phyloP scores from a whole-genome alignment of 2,113 vertebrate species.

The Osmerus eperlanus region DNA sequence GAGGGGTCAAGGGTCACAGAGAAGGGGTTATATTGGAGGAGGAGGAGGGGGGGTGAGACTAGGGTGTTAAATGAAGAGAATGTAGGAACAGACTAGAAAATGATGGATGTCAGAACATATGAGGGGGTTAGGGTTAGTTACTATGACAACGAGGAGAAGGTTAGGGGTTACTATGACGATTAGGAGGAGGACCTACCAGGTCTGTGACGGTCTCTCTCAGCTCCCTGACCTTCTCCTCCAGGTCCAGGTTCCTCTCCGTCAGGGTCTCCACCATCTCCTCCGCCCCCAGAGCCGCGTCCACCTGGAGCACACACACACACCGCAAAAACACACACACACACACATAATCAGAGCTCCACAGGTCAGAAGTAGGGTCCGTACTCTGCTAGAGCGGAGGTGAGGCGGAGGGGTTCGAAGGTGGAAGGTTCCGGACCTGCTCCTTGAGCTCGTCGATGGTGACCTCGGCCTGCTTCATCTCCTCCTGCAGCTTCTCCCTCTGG shows the following conservation, averaged over 20 bases:
- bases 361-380: no score
- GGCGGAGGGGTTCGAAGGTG: not conserved
- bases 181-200: conserved; percentile 51
- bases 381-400: not conserved
- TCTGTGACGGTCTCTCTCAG: conserved; percentile 75
- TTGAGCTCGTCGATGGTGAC: conserved; percentile 92
- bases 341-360: not conserved
- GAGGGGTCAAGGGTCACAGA: no score
- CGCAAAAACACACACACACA: not conserved
- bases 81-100: not conserved
- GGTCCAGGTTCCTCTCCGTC: conserved; percentile 91
- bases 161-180: not conserved
- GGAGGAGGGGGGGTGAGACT: not conserved
- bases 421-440: conserved; percentile 80
- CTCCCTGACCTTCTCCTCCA: conserved; percentile 96
- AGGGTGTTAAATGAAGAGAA: not conserved
- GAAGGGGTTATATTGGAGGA: no score
- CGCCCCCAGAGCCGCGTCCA: conserved; percentile 92
- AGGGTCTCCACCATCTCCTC: conserved; percentile 98
- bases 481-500: conserved; percentile 91
- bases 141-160: not conserved
- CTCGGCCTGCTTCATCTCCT: conserved; percentile 85
- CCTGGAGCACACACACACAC: conserved; percentile 64
- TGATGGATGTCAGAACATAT: not conserved
- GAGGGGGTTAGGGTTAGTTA: no score